phyloP scores from a whole-genome alignment of 2,888 invertebrate genomes.

The Dicycla oo region DNA sequence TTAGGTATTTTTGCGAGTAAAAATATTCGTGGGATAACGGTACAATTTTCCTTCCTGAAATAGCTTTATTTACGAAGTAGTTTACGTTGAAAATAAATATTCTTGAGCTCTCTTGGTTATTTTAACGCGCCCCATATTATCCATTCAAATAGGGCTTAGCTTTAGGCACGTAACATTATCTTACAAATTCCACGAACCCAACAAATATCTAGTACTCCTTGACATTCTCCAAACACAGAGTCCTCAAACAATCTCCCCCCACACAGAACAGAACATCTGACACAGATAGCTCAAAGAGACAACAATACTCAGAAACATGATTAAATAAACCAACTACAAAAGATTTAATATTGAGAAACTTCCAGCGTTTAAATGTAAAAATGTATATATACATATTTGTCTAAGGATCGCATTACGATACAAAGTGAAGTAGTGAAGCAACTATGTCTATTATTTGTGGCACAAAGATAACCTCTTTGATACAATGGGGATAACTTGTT shows the following conservation, averaged over 20 bases:
- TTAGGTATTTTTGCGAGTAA: constrained; percentile 12
- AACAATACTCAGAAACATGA: constrained; percentile 38
- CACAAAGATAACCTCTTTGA: constrained; percentile 77
- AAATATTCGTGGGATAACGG: neutral
- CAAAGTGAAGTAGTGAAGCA: constrained; percentile 21
- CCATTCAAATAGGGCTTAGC: neutral
- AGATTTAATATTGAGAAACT: constrained; percentile 68
- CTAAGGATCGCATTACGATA: constrained; percentile 29
- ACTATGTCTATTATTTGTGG: constrained; percentile 78
- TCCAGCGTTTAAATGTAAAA: constrained; percentile 54
- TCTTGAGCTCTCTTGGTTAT: neutral
- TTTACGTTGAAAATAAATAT: neutral
- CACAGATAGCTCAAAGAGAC: constrained; percentile 28
- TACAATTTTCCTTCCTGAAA: neutral
- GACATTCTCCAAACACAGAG: constrained; percentile 12
- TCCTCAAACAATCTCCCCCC: constrained; percentile 1
- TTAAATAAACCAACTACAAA: constrained; percentile 61
- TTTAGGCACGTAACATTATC: neutral
- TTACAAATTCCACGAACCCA: constrained; percentile 2
- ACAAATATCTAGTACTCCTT: constrained; percentile 6
- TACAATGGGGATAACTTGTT: constrained; percentile 81
- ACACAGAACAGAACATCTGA: constrained; percentile 14
- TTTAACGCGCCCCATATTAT: neutral
- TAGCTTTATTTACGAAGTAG: neutral
- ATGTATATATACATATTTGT: constrained; percentile 53